These are phyloP conservation scores for Conger conger DNA, from an alignment of 2,113 vertebrate genomes.

Conservation along the genomic window DNA sequence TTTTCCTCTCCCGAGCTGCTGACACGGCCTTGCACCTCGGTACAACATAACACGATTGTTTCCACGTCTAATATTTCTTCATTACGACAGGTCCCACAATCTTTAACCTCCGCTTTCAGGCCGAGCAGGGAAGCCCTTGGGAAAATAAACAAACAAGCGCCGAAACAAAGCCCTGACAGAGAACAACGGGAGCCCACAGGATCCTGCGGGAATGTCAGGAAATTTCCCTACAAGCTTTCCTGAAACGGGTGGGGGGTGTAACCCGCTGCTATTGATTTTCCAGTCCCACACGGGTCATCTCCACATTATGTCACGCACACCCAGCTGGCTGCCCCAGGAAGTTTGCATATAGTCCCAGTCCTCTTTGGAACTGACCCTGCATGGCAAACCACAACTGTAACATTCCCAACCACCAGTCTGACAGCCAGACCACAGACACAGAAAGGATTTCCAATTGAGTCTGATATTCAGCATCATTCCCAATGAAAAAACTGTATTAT, in stretches of 20 bases:
- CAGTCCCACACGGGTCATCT: constrained; percentile 35
- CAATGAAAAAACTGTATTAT: too few relatives aligned
- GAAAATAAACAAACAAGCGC: constrained; percentile 28
- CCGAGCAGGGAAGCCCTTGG: constrained; percentile 20
- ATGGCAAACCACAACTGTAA: neutral
- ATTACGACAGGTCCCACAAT: neutral
- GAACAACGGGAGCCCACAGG: constrained; percentile 31
- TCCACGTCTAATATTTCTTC: constrained; percentile 19
- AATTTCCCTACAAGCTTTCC: constrained; percentile 35
- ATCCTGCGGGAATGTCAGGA: constrained; percentile 30
- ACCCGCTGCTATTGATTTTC: constrained; percentile 24
- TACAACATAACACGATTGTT: neutral
- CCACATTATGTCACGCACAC: constrained; percentile 29
- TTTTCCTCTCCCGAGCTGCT: neutral
- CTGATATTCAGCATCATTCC: too few relatives aligned
- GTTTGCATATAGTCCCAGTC: neutral
- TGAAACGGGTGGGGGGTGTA: constrained; percentile 19
- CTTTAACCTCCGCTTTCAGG: constrained; percentile 25
- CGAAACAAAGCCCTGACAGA: constrained; percentile 32
- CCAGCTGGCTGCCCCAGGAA: constrained; percentile 8
- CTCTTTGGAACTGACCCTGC: neutral
- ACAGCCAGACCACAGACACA: neutral
- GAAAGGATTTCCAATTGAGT: neutral
- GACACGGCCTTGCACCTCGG: neutral
- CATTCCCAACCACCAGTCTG: neutral